These are phyloP conservation scores for Pachyseris speciosa DNA, from an alignment of 64 coral and sea anemone genomes.

Conservation along the genomic window DNA sequence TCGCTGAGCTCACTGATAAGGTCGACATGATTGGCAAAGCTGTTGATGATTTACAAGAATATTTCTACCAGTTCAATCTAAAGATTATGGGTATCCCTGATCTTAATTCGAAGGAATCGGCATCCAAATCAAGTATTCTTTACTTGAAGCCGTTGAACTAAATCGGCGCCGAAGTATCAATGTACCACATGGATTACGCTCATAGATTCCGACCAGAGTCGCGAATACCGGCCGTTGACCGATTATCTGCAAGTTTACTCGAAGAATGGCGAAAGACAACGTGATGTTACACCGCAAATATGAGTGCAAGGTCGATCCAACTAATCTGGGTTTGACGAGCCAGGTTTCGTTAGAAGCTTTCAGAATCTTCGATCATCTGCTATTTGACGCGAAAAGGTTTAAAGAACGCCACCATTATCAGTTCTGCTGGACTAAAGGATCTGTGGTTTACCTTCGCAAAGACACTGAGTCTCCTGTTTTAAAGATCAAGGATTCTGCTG, in stretches of 20 bases:
- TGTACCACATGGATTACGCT: constrained; percentile 61
- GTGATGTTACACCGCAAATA: constrained; percentile 20
- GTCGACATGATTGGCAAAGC: constrained; percentile 21
- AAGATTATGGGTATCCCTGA: constrained; percentile 61
- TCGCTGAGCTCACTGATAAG: neutral
- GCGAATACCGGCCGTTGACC: neutral
- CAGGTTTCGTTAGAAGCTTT: neutral
- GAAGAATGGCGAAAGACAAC: constrained; percentile 53
- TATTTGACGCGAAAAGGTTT: constrained; percentile 16
- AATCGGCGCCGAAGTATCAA: constrained; percentile 4
- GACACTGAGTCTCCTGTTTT: neutral
- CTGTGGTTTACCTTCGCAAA: constrained; percentile 14
- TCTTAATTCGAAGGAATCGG: constrained; percentile 22
- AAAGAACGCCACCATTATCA: neutral
- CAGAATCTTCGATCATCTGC: constrained; percentile 29
- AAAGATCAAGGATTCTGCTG: constrained; percentile 39
- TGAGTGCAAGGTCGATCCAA: neutral
- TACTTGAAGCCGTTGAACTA: constrained; percentile 28
- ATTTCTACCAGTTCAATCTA: constrained; percentile 62
- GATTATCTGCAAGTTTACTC: constrained; percentile 60
- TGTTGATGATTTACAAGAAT: constrained; percentile 36
- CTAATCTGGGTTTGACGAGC: neutral
- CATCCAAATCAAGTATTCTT: constrained; percentile 1
- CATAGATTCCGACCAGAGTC: constrained; percentile 29
- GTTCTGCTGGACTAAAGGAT: constrained; percentile 59